These are phyloP conservation scores for Helicorthomorpha holstii DNA, from an alignment of 1,140 invertebrate species.

Conservation along the genomic window DNA sequence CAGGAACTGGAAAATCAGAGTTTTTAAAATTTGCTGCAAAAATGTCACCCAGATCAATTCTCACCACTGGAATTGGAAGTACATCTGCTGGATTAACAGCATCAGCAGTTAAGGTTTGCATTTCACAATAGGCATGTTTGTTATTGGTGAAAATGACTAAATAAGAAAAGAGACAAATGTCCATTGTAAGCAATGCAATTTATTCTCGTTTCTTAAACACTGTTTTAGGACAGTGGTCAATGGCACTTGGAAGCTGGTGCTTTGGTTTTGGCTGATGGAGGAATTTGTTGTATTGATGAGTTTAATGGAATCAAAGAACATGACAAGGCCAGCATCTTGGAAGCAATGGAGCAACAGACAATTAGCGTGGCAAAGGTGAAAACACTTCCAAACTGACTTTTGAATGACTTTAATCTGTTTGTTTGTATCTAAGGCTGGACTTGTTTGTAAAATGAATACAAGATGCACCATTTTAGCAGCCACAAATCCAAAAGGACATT, in stretches of 20 bases:
- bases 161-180: not conserved
- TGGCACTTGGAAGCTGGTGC: constrained; percentile 79
- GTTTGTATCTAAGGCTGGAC: constrained; percentile 45
- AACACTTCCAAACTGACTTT: not conserved
- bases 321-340: constrained; percentile 67
- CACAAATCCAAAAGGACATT: constrained; percentile 66
- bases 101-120: constrained; percentile 52
- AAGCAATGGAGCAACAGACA: constrained; percentile 90
- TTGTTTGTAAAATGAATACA: constrained; percentile 72
- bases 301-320: constrained; percentile 62
- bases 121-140: not conserved
- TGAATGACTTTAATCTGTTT: not conserved
- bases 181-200: not conserved
- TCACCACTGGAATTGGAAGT: constrained; percentile 69
- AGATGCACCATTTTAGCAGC: constrained; percentile 68
- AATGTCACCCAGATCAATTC: constrained; percentile 54
- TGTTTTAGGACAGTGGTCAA: constrained; percentile 41
- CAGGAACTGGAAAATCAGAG: constrained; percentile 68
- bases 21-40: constrained; percentile 58
- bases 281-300: constrained; percentile 85
- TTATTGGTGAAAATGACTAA: not conserved
- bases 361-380: constrained; percentile 65
- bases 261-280: constrained; percentile 64
- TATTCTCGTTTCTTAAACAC: not conserved
- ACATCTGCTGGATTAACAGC: constrained; percentile 79